Base-by-base conservation (phyloP, 1,140 invertebrate genomes). In the Epicauta chinensis region DNA sequence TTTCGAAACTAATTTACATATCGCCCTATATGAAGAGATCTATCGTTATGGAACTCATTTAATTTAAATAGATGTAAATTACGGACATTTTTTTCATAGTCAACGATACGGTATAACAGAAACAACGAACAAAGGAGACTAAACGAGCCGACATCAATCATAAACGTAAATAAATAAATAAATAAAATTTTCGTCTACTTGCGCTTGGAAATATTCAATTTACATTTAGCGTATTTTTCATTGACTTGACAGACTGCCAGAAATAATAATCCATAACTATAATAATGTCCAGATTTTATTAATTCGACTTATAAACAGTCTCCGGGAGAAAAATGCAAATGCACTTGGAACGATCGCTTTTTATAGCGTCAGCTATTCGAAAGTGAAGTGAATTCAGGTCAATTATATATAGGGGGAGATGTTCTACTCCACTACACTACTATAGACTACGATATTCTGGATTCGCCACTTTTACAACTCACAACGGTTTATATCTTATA, bases 401-500 rank as follows among this genome's bases (percentile, higher is more conserved):
- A 23, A 23, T 23, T 23, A 23, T 23, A 23, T 23, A 23, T 7
- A 7, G 7, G 23, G 23, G 23, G 23, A 23, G 23, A 23, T 23
- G 23, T 23, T 23, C 23, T 23, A 23, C 23, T 23, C 23, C 7
- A 23, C 23, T 23, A 23, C 7, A 5, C 23, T 23, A 23, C 23
- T n/a, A n/a, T n/a, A n/a, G n/a, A n/a, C n/a, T 23, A 23, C 23
- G 2, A 23, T 23, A 23, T 23, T 23, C 23, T 5, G 23, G 23
- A 23, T 23, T 41, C 16, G 13, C 16, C 12, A 56, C 51, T 66
- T 65, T 66, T 63, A 66, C 57, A 66, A 65, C 64, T 64, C 63
- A 59, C 61, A 41, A 58, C 58, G 57, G 58, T 67, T 66, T 64
- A 67, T 67, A 63, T 65, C 62, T 64, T 45, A 65, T 64, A 61